Conservation (phyloP, 1,140 invertebrate species). For the Trialeurodes vaporariorum region DNA sequence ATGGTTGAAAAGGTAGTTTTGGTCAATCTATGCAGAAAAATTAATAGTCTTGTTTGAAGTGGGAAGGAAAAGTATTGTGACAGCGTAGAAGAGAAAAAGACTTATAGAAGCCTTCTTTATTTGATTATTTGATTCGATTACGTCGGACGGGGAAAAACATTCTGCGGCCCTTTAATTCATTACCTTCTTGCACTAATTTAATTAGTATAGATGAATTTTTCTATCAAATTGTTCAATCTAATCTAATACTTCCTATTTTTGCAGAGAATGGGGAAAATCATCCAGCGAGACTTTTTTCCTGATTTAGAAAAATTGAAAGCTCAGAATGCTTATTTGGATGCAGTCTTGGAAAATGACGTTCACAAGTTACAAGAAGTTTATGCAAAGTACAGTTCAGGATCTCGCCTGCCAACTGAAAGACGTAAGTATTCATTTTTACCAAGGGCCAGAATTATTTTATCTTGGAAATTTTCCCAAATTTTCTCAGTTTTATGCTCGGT, state of each 20-base stretch:
- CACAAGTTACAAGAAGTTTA: slow-evolving; percentile 75
- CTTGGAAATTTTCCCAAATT: too few relatives aligned
- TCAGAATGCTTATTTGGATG: slow-evolving; percentile 87
- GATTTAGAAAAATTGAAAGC: slow-evolving; percentile 86
- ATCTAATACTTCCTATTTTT: slow-evolving; percentile 22
- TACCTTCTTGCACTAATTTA: neutral
- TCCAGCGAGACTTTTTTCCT: slow-evolving; percentile 94
- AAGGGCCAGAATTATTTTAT: too few relatives aligned
- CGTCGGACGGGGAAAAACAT: too few relatives aligned
- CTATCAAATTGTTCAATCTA: neutral
- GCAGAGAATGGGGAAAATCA: slow-evolving; percentile 83
- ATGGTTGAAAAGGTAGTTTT: too few relatives aligned
- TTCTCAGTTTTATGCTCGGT: too few relatives aligned
- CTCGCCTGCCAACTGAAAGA: slow-evolving; percentile 45
- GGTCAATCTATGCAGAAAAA: too few relatives aligned
- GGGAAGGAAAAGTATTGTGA: too few relatives aligned
- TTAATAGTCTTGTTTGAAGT: too few relatives aligned
- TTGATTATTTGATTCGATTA: too few relatives aligned
- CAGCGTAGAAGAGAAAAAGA: too few relatives aligned
- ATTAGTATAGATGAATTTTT: neutral
- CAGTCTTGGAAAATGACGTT: slow-evolving; percentile 77
- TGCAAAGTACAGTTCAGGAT: slow-evolving; percentile 66
- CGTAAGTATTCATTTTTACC: slow-evolving; percentile 36
- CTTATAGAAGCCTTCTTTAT: too few relatives aligned
- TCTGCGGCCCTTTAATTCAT: neutral